A percentile compares a stretch with the other conserved stretches of the same genome.
phyloP scores from a whole-genome alignment of 1,140 invertebrate species.

The Sminthurides bifidus region DNA sequence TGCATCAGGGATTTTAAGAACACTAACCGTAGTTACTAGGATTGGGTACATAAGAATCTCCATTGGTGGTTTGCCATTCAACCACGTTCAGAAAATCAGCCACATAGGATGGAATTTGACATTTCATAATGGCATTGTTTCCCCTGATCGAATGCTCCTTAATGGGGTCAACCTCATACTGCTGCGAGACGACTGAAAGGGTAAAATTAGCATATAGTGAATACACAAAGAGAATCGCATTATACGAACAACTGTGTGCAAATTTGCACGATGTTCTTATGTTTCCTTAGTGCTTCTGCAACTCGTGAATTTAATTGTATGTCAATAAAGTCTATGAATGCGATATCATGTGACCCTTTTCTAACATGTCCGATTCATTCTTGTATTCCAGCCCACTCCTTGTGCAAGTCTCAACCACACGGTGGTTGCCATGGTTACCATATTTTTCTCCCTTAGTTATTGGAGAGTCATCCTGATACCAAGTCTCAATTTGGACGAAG shows the following conservation, averaged over 20 bases:
- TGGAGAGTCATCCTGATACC: slow-evolving; percentile 65
- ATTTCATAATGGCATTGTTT: slow-evolving; percentile 82
- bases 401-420: no score
- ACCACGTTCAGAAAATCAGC: slow-evolving; percentile 41
- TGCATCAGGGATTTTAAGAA: background rate
- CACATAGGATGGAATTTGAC: slow-evolving; percentile 74
- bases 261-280: no score
- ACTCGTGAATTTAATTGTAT: no score
- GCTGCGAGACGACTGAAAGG: slow-evolving; percentile 48
- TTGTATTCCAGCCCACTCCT: no score
- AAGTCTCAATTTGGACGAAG: slow-evolving; percentile 68
- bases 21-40: slow-evolving; percentile 20
- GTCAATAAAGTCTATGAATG: background rate
- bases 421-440: no score
- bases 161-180: slow-evolving; percentile 68
- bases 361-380: no score
- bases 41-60: slow-evolving; percentile 19
- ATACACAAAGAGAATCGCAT: slow-evolving; percentile 44
- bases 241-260: background rate
- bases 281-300: no score
- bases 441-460: slow-evolving; percentile 30
- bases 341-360: background rate
- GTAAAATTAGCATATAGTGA: background rate
- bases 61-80: slow-evolving; percentile 36
- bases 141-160: slow-evolving; percentile 85